Conservation (phyloP, 2,113 vertebrate species). For the Crotalus viridis region DNA sequence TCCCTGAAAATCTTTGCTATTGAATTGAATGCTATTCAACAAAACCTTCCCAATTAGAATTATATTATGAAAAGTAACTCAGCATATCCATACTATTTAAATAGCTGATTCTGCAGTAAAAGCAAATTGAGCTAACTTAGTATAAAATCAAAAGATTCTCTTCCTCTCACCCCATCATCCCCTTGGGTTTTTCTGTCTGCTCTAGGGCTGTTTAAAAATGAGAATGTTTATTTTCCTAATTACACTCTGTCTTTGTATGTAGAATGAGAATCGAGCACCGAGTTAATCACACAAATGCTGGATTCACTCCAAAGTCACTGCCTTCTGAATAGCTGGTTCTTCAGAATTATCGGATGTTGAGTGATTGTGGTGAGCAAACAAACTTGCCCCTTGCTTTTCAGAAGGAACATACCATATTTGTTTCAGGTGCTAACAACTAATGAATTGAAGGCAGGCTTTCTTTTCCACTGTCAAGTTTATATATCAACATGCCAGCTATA, state of each 20-base stretch:
- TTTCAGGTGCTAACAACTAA: slow-evolving; percentile 60
- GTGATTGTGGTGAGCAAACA: slow-evolving; percentile 34
- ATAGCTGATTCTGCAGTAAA: not conserved
- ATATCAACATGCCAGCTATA: slow-evolving; percentile 35
- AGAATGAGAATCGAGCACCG: not conserved
- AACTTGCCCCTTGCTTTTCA: not conserved
- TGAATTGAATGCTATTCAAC: not conserved
- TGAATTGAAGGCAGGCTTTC: slow-evolving; percentile 46
- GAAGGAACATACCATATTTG: slow-evolving; percentile 49
- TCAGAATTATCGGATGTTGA: not conserved
- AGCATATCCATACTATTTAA: not conserved
- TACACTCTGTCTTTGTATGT: rapidly evolving
- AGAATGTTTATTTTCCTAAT: not conserved
- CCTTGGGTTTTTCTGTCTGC: not conserved
- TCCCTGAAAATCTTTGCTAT: not conserved
- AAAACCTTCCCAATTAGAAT: not conserved
- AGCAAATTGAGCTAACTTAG: not conserved
- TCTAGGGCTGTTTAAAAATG: not conserved
- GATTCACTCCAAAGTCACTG: not conserved
- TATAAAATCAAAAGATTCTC: not conserved
- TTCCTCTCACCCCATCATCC: not conserved
- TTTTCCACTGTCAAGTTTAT: slow-evolving; percentile 44
- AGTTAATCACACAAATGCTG: not conserved
- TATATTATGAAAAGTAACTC: not conserved
- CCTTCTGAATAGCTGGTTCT: not conserved